These are phyloP conservation scores for Typhlichthys eigenmanni DNA, from an alignment of 2,797 vertebrate genomes.

Conservation along the genomic window DNA sequence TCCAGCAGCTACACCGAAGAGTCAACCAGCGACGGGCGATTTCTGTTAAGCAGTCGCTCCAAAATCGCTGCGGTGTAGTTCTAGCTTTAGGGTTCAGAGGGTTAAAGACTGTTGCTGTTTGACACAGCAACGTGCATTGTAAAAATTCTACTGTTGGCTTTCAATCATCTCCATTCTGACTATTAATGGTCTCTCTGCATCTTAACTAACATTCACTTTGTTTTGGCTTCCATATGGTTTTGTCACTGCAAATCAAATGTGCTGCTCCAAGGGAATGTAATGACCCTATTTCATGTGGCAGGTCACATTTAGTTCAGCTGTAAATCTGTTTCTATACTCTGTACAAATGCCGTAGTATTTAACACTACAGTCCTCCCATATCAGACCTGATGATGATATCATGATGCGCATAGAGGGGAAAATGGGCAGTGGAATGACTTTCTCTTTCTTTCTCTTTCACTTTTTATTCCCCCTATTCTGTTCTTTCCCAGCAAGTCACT, in stretches of 20 bases:
- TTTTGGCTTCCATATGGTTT: constrained; percentile 5
- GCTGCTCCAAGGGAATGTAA: constrained; percentile 22
- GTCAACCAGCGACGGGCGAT: too few relatives aligned
- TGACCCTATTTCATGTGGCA: too few relatives aligned
- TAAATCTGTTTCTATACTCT: background rate
- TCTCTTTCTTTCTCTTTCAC: constrained; percentile 51
- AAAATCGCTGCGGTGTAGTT: too few relatives aligned
- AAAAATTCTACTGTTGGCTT: constrained; percentile 9
- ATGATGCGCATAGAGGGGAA: constrained; percentile 71
- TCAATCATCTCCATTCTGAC: constrained; percentile 26
- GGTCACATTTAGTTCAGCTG: too few relatives aligned
- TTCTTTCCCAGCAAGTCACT: constrained; percentile 31
- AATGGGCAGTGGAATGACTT: constrained; percentile 30
- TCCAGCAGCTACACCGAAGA: too few relatives aligned
- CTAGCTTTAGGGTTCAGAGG: too few relatives aligned
- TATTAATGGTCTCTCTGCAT: constrained; percentile 34
- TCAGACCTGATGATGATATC: constrained; percentile 70
- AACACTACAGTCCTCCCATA: constrained; percentile 1
- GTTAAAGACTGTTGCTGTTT: constrained; percentile 15
- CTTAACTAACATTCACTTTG: constrained; percentile 33
- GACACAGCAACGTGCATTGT: constrained; percentile 21
- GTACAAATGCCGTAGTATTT: background rate
- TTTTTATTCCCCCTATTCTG: background rate
- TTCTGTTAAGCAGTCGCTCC: too few relatives aligned
- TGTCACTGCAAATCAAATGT: constrained; percentile 17